Conservation (phyloP, 2,113 vertebrate species). For the Panurus biarmicus region DNA sequence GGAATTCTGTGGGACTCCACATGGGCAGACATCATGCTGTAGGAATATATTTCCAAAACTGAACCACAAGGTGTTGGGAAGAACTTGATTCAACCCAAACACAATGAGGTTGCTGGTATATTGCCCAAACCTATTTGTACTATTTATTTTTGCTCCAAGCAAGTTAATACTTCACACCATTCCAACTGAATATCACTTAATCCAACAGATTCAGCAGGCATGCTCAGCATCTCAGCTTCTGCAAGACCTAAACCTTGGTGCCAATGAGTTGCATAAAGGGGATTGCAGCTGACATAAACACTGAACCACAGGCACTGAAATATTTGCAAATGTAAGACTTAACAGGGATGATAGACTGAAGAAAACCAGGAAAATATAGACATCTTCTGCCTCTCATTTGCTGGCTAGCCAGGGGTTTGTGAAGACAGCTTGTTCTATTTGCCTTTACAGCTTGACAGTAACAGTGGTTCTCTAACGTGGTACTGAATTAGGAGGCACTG, state of each 20-base stretch:
- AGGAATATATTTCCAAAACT: neutral
- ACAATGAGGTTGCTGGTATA: neutral
- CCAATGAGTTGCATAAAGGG: fast-evolving
- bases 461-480: neutral
- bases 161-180: neutral
- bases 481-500: slow-evolving; percentile 64
- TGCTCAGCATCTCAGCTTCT: neutral
- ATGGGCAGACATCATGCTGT: neutral
- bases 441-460: slow-evolving; percentile 32
- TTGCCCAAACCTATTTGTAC: neutral
- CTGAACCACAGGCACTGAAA: neutral
- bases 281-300: neutral
- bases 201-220: neutral
- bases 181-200: neutral
- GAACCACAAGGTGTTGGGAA: neutral
- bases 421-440: neutral
- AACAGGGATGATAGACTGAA: neutral
- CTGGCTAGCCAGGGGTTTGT: neutral
- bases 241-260: neutral
- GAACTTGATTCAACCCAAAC: neutral
- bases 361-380: neutral
- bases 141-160: neutral
- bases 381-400: neutral
- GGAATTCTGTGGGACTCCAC: neutral
- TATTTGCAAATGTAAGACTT: neutral